Evolutionary conservation across 2,797 vertebrate genomes (phyloP).

Genomic region (Monodelphis domestica): DNA sequence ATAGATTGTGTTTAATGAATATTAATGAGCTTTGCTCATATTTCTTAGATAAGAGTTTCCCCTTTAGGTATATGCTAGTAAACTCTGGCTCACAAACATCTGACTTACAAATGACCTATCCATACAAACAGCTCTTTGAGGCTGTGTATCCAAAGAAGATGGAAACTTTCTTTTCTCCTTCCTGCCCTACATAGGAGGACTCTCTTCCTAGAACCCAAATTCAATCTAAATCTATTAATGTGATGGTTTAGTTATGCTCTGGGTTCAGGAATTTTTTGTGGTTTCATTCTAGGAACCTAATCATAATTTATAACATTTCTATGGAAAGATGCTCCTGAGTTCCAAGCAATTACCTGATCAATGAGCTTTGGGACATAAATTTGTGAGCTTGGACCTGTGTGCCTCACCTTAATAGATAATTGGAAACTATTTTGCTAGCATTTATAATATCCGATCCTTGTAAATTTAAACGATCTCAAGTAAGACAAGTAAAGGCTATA

Average conservation of each 20-base stretch:
- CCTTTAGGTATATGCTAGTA: neutral
- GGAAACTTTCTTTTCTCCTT: neutral
- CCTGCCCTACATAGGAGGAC: neutral
- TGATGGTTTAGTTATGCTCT: neutral
- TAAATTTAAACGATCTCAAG: constrained; percentile 26
- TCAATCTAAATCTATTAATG: neutral
- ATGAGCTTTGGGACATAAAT: neutral
- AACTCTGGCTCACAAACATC: neutral
- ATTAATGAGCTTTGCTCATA: neutral
- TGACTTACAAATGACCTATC: neutral
- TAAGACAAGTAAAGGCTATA: neutral
- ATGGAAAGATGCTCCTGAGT: neutral
- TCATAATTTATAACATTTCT: neutral
- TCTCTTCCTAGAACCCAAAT: neutral
- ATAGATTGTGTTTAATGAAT: neutral
- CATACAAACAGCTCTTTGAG: neutral
- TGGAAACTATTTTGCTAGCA: neutral
- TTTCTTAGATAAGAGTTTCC: neutral
- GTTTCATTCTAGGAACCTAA: neutral
- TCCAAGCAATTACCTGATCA: neutral
- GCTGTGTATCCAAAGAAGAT: neutral
- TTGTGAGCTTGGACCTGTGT: neutral
- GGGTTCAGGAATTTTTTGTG: constrained; percentile 1
- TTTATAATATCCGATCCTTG: neutral
- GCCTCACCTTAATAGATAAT: neutral